Conservation (phyloP, 2,797 vertebrate species). For the Molossus alvarezi region DNA sequence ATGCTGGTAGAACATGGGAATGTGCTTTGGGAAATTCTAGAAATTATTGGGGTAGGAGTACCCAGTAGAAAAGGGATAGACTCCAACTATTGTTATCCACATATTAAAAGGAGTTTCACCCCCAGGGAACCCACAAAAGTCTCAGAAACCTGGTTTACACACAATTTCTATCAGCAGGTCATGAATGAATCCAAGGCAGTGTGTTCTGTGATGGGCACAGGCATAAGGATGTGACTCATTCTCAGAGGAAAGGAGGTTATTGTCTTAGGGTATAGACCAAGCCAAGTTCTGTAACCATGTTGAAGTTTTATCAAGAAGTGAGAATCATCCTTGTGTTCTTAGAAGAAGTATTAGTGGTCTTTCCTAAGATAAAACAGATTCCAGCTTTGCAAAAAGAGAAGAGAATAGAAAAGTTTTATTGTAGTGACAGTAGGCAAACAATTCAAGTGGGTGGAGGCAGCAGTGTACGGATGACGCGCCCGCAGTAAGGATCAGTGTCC, state of each 20-base stretch:
- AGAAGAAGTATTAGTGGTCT: background rate
- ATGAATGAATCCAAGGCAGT: background rate
- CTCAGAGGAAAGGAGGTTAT: background rate
- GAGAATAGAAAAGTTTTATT: slow-evolving; percentile 39
- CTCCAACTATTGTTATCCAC: too few relatives aligned
- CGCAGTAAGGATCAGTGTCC: background rate
- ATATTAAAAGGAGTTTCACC: background rate
- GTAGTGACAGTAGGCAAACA: background rate
- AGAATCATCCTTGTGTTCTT: slow-evolving; percentile 4
- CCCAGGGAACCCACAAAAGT: background rate
- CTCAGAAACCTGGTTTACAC: background rate
- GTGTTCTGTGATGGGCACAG: background rate
- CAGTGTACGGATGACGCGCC: rapidly evolving
- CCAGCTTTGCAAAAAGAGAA: background rate
- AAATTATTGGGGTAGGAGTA: too few relatives aligned
- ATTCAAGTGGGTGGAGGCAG: background rate
- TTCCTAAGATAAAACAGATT: background rate
- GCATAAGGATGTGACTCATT: background rate
- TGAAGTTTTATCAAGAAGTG: background rate
- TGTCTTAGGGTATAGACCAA: background rate
- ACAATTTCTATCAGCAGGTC: background rate
- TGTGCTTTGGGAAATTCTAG: too few relatives aligned
- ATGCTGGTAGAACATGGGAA: too few relatives aligned
- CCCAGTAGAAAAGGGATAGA: too few relatives aligned
- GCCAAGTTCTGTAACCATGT: background rate